Conservation (phyloP, 1,140 invertebrate genomes). For the Caenorhabditis brenneri region DNA sequence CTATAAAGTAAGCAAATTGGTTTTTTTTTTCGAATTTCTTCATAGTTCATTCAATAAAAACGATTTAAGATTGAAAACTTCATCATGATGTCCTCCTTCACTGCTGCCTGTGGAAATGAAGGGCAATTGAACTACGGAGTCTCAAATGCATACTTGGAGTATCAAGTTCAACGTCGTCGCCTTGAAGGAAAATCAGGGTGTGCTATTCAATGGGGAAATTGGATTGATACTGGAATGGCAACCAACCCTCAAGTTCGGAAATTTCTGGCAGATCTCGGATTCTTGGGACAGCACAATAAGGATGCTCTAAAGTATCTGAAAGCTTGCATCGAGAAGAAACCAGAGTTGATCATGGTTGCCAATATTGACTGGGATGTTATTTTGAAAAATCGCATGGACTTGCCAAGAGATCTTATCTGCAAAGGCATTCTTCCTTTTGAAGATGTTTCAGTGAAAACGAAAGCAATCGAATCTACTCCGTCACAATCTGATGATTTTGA, state of each 20-base stretch:
- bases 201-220: constrained; percentile 59
- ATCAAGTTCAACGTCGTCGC: constrained; percentile 36
- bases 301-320: constrained; percentile 51
- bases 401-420: constrained; percentile 38
- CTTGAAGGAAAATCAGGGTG: constrained; percentile 27
- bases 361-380: constrained; percentile 53
- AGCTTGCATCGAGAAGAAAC: constrained; percentile 48
- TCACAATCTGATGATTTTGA: constrained; percentile 1
- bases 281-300: constrained; percentile 49
- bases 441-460: not conserved
- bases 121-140: constrained; percentile 56
- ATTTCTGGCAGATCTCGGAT: constrained; percentile 46
- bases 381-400: constrained; percentile 47
- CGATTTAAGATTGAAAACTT: constrained; percentile 24
- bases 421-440: not conserved
- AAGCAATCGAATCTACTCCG: not conserved
- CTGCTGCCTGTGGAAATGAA: constrained; percentile 51
- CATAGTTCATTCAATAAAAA: not conserved
- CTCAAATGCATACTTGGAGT: constrained; percentile 52
- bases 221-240: constrained; percentile 57
- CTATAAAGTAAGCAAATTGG: constrained; percentile 8
- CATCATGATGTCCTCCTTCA: constrained; percentile 55
- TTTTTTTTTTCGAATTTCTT: not conserved
- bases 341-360: constrained; percentile 41
- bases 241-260: constrained; percentile 19